Conservation (phyloP, 2,888 invertebrate genomes). For the Laothoe populi region DNA sequence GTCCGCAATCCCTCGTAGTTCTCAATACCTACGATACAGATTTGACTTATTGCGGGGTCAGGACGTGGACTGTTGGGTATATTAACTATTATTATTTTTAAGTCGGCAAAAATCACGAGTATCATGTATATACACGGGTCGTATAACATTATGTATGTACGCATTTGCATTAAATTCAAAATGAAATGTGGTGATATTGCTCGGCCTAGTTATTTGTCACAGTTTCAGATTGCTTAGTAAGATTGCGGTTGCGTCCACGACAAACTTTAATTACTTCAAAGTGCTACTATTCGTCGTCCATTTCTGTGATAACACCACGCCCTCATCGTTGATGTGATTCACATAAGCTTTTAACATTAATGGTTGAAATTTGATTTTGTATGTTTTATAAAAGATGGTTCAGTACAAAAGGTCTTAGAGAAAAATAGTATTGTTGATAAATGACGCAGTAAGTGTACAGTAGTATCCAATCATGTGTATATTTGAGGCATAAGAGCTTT, state of each 20-base stretch:
- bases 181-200: slow-evolving; percentile 1
- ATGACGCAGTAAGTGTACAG: no score
- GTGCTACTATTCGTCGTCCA: slow-evolving; percentile 44
- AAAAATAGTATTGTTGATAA: no score
- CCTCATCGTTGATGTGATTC: slow-evolving; percentile 41
- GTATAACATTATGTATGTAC: background rate
- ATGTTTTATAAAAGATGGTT: background rate
- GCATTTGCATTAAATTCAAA: slow-evolving; percentile 1
- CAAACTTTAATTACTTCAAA: slow-evolving; percentile 62
- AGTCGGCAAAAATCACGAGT: background rate
- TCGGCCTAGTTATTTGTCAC: slow-evolving; percentile 43
- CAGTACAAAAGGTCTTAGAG: no score
- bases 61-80: no score
- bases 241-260: slow-evolving; percentile 42
- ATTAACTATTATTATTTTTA: no score
- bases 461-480: no score
- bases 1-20: no score
- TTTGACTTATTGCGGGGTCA: no score
- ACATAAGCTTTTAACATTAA: slow-evolving; percentile 35
- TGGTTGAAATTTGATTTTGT: background rate
- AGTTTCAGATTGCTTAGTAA: slow-evolving; percentile 52
- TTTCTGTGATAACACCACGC: slow-evolving; percentile 42
- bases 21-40: no score
- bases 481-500: no score
- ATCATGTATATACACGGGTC: background rate